Conservation (phyloP, 2,113 vertebrate species). For the Oreotragus oreotragus region DNA sequence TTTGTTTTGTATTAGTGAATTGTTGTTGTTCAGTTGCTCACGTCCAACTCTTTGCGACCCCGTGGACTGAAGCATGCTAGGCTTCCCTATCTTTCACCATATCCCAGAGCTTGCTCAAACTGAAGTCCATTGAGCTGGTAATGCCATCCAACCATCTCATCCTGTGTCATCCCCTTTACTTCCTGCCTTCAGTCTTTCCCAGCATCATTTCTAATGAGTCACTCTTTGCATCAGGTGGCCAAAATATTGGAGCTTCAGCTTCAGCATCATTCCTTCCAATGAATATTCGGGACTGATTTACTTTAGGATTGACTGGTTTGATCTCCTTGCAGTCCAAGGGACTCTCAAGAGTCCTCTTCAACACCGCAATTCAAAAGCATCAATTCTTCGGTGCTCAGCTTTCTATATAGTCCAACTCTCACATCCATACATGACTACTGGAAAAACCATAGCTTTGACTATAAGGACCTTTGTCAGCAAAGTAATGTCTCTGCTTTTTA, state of each 20-base stretch:
- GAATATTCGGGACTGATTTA: not conserved
- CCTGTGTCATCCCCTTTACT: not conserved
- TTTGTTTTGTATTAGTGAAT: not conserved
- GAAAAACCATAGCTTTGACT: not conserved
- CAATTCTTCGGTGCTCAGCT: not conserved
- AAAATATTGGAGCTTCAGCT: not conserved
- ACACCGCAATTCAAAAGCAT: not conserved
- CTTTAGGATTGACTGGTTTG: not conserved
- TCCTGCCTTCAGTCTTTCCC: not conserved
- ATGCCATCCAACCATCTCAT: not conserved
- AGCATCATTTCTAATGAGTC: not conserved
- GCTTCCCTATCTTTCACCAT: not conserved
- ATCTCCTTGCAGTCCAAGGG: not conserved
- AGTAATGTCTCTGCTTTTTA: not conserved
- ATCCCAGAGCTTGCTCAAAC: not conserved
- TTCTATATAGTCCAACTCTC: not conserved
- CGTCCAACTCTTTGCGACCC: rapidly evolving
- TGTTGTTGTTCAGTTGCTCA: not conserved
- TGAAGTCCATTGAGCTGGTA: not conserved
- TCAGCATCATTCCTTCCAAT: not conserved
- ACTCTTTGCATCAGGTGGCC: not conserved
- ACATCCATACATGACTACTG: not conserved
- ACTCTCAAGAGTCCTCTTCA: not conserved
- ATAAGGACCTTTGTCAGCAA: not conserved
- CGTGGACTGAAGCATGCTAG: not conserved